phyloP scores from a whole-genome alignment of 1,140 invertebrate genomes.

The Nephotettix cincticeps region DNA sequence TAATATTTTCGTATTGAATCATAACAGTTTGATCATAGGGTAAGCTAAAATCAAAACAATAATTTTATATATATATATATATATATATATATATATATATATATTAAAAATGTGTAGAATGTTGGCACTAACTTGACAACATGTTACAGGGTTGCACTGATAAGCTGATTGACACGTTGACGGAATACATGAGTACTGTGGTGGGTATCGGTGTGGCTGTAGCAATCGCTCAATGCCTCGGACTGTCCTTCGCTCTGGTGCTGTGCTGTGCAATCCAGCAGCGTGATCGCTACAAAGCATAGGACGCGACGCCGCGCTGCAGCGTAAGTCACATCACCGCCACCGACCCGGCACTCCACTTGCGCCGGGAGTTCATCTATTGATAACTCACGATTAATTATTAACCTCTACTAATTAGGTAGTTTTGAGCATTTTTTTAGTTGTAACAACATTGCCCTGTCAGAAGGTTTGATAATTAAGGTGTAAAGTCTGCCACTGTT shows the following conservation, averaged over 20 bases:
- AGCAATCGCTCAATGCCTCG: constrained; percentile 67
- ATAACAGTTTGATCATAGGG: no score
- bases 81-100: neutral
- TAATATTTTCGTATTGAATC: no score
- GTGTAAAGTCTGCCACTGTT: no score
- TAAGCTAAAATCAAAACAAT: constrained; percentile 5
- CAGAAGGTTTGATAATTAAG: no score
- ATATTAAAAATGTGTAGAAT: constrained; percentile 20
- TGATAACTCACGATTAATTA: no score
- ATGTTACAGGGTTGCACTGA: constrained; percentile 67
- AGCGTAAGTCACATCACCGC: neutral
- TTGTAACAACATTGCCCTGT: no score
- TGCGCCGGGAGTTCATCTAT: no score
- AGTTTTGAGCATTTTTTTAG: no score
- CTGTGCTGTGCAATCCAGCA: constrained; percentile 68
- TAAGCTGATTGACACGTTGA: constrained; percentile 62
- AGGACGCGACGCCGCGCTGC: neutral
- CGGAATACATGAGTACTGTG: constrained; percentile 60
- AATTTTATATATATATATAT: neutral
- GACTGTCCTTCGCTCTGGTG: constrained; percentile 74
- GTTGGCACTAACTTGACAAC: constrained; percentile 41
- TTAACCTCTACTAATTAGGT: no score
- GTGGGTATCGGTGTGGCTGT: constrained; percentile 64
- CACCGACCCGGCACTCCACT: no score
- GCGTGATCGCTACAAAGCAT: constrained; percentile 42